Evolutionary conservation across 2,113 vertebrate species (phyloP).

Genomic region (Labeo rohita): DNA sequence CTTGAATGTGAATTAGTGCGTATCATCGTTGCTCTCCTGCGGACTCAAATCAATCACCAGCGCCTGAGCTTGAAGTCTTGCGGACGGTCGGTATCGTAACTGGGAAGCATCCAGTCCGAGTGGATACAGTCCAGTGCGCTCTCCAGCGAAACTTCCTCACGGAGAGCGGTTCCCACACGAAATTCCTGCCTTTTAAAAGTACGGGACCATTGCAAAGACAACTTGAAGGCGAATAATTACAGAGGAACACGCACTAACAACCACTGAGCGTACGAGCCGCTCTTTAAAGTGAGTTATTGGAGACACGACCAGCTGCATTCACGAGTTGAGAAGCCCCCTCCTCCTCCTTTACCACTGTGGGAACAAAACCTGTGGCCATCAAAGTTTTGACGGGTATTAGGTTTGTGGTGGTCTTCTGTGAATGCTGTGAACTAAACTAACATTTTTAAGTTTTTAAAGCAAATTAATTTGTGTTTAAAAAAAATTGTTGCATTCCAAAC

Average conservation of each 20-base stretch:
- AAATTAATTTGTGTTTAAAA: not conserved
- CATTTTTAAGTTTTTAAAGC: not conserved
- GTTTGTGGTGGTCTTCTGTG: not conserved
- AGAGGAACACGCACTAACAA: not conserved
- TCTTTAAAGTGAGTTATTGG: conserved; percentile 45
- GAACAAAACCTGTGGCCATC: conserved; percentile 26
- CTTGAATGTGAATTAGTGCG: conserved; percentile 23
- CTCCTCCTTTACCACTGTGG: conserved; percentile 21
- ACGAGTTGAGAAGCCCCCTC: conserved; percentile 28
- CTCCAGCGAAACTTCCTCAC: conserved; percentile 42
- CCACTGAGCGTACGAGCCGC: conserved; percentile 16
- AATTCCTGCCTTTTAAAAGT: conserved; percentile 33
- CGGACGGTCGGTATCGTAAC: not conserved
- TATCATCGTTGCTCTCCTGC: conserved; percentile 50
- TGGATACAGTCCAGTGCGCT: conserved; percentile 2
- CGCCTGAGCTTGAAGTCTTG: conserved; percentile 38
- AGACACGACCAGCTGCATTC: conserved; percentile 23
- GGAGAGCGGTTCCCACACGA: not conserved
- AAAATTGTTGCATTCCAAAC: not conserved
- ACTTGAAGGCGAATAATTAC: conserved; percentile 31
- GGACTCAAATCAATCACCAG: conserved; percentile 13
- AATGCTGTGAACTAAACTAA: not conserved
- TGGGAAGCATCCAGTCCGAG: conserved; percentile 22
- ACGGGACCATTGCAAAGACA: conserved; percentile 15
- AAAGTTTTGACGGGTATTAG: not conserved